Base-by-base conservation (phyloP, 2,797 vertebrate genomes). In the Dicrostonyx torquatus region DNA sequence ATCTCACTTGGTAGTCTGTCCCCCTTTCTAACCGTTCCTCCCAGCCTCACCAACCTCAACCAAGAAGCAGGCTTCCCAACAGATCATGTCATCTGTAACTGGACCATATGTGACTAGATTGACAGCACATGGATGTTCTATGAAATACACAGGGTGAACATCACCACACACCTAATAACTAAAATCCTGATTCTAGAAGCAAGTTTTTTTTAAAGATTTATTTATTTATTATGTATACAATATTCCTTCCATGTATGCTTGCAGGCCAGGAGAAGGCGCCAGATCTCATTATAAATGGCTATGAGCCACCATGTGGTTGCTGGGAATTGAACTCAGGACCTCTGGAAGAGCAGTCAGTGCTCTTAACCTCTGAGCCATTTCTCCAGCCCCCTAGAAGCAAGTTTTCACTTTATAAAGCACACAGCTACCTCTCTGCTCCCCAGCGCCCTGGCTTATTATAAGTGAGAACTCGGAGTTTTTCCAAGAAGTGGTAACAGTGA, bases 351-450 rank as follows among this genome's bases (percentile, higher is more conserved):
- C n/a, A n/a, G n/a, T n/a, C n/a, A n/a, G n/a, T n/a, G n/a, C n/a
- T n/a, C n/a, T n/a, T n/a, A n/a, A n/a, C n/a, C n/a, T n/a, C n/a
- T n/a, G n/a, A n/a, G n/a, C n/a, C n/a, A n/a, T n/a, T n/a, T n/a
- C n/a, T n/a, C n/a, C n/a, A n/a, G n/a, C n/a, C n/a, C n/a, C n/a
- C 73, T 70, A 37, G 89, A 96, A 90, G 68, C 85, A 24, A 48
- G 48, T 55, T 89, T 53, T 76, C 45, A 31, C 26, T 9, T 77
- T 24, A 24, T 73, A 75, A 89, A 86, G 45, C 66, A 66, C 26
- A 73, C 15, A 50, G 64, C 31, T 76, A 37, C 86, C 53, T 87
- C 37, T 18, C 55, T 37, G 34, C 68, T 6, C 5, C 13, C 66
- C 0, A 14, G 7, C 6, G 0, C 70, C 26, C 43, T 29, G 78